phyloP scores from a whole-genome alignment of 2,797 vertebrate species.

The Microhierax caerulescens region DNA sequence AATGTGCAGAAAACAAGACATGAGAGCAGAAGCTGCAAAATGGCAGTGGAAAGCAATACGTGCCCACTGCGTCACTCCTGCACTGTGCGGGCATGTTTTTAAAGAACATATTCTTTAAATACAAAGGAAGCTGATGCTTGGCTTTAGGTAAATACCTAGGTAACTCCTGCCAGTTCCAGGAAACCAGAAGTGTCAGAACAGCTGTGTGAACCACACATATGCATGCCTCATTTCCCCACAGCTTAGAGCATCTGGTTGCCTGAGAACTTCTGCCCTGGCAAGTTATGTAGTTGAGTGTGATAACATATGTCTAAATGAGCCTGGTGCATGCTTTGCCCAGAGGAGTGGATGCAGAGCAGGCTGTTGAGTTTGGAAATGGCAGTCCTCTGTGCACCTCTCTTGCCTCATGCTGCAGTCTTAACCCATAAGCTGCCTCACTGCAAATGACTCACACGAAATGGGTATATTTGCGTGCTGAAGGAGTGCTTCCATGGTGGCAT shows the following conservation, averaged over 20 bases:
- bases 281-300: not conserved
- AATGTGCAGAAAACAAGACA: not conserved
- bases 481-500: not conserved
- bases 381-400: rapidly evolving
- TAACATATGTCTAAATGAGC: not conserved
- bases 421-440: not conserved
- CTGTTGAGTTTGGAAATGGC: not conserved
- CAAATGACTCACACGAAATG: not conserved
- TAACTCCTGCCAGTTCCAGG: not conserved
- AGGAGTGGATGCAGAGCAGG: not conserved
- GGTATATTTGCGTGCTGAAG: not conserved
- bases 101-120: not conserved
- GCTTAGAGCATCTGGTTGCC: not conserved
- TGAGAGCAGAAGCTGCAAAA: not conserved
- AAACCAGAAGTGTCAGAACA: not conserved
- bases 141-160: not conserved
- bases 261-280: not conserved
- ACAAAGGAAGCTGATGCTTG: not conserved
- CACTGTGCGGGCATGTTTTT: not conserved
- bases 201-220: not conserved
- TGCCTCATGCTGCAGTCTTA: not conserved
- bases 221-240: not conserved
- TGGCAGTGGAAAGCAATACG: rapidly evolving
- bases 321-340: not conserved
- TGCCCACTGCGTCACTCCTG: not conserved